Evolutionary conservation across 2,113 vertebrate species (phyloP).

Genomic region (Nyctibius bracteatus): DNA sequence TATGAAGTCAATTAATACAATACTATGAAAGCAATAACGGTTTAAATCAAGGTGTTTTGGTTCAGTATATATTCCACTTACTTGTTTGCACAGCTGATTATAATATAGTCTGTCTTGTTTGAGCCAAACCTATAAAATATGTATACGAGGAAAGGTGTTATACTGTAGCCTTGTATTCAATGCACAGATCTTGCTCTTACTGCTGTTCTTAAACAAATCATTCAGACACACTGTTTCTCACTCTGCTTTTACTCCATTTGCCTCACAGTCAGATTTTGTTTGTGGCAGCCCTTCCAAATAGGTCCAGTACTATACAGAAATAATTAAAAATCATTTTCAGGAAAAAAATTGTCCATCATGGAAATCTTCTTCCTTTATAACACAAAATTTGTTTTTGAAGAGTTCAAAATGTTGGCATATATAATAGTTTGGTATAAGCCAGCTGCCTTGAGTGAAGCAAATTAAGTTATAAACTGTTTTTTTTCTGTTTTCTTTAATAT

Average conservation of each 20-base stretch:
- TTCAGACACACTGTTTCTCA: background rate
- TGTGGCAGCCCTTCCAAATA: background rate
- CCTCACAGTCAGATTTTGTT: background rate
- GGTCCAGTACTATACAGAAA: background rate
- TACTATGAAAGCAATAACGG: background rate
- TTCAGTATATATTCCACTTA: background rate
- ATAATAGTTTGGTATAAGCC: background rate
- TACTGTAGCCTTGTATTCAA: background rate
- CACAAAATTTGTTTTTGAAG: background rate
- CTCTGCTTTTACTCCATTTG: background rate
- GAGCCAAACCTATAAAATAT: conserved; percentile 8
- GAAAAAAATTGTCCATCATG: fast-evolving
- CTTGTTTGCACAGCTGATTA: conserved; percentile 37
- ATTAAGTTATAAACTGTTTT: background rate
- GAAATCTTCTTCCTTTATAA: background rate
- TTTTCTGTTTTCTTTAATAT: background rate
- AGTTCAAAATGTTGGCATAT: background rate
- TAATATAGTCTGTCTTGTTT: background rate
- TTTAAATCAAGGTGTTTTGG: background rate
- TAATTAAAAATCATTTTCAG: background rate
- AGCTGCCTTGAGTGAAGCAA: background rate
- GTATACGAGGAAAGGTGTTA: background rate
- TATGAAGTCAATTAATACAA: background rate
- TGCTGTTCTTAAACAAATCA: background rate
- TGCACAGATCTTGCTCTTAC: background rate